These are phyloP conservation scores for Echinarachnius parma DNA, from an alignment of 53 echinoderm and acorn worm genomes.

Conservation along the genomic window DNA sequence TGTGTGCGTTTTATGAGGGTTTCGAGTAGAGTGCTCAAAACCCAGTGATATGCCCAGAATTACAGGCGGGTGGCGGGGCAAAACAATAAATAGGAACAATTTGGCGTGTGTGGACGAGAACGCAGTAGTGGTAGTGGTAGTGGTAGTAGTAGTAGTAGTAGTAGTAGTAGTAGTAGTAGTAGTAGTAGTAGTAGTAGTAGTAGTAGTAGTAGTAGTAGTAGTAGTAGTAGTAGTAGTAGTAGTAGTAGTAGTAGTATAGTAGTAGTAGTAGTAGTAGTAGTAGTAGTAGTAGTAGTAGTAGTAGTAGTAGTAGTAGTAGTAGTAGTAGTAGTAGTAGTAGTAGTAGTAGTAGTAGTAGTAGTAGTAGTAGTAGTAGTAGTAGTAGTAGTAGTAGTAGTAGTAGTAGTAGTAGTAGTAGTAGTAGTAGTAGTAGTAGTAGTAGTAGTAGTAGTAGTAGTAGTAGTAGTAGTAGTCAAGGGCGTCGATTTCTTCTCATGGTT, in stretches of 20 bases:
- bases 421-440: slow-evolving; percentile 14
- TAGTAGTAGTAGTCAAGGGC: no score
- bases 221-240: slow-evolving; percentile 3
- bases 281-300: slow-evolving; percentile 6
- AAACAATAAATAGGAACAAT: no score
- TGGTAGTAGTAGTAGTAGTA: no score
- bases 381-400: slow-evolving; percentile 10
- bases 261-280: slow-evolving; percentile 1
- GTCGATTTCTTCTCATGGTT: no score
- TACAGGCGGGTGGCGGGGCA: no score
- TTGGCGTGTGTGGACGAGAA: no score
- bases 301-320: slow-evolving; percentile 3
- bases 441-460: not conserved
- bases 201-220: slow-evolving; percentile 3
- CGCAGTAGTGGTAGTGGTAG: no score
- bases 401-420: slow-evolving; percentile 11
- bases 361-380: slow-evolving; percentile 2
- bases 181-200: slow-evolving; percentile 8
- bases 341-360: not conserved
- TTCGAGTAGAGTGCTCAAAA: no score
- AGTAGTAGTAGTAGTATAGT: slow-evolving; percentile 9
- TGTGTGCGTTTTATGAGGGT: no score
- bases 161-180: not conserved
- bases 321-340: slow-evolving; percentile 11
- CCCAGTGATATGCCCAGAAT: no score